Base-by-base conservation (phyloP, 2,888 invertebrate genomes). In the Rambutsinella grinnellia region DNA sequence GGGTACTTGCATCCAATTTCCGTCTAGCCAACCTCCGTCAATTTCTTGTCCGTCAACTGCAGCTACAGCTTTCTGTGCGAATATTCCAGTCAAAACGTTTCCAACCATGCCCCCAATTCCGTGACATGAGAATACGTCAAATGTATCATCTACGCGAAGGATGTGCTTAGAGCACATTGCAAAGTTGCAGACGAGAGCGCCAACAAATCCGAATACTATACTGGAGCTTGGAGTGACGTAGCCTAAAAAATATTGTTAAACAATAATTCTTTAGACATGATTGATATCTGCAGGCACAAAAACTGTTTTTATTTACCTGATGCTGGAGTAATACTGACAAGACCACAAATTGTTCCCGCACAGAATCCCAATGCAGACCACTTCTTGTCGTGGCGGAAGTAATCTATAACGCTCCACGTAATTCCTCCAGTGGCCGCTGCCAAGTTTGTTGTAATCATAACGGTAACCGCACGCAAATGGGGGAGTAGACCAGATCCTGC, bases 11-110 rank as follows among this genome's bases (percentile, higher is more conserved):
- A 67, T 65, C 77, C 78, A 83, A 58, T 83, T 78, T 19, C 81
- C 81, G 36, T 83, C 82, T 13, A 83, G 17, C 79, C 80, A 80
- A 3, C 82, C 82, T 0, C 82, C 82, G 27, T 79, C 70, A 54
- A 82, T 82, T 46, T 27, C 49, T 28, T 76, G 78, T 21, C 80
- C 79, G 62, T 82, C 82, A 0, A 81, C 78, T 0, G 65, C 79
- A 10, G 82, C 80, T 13, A 82, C 76, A 3, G 76, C 70, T 65
- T 81, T 81, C 27, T 81, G 81, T 13, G 81, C 82, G 61, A 82
- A 81, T 1, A 82, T 28, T 47, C 79, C 82, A 8, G 78, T 78
- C 15, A 78, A 57, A 17, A 80, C 17, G 56, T 78, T 66, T 8
- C 62, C 62, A 51, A 62, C 36, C 10, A 60, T 60, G 5, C 58